Evolutionary conservation across 1,140 invertebrate genomes (phyloP), one percentile per base, ranked within the genome.

Genomic region (Micrasema minimum): DNA sequence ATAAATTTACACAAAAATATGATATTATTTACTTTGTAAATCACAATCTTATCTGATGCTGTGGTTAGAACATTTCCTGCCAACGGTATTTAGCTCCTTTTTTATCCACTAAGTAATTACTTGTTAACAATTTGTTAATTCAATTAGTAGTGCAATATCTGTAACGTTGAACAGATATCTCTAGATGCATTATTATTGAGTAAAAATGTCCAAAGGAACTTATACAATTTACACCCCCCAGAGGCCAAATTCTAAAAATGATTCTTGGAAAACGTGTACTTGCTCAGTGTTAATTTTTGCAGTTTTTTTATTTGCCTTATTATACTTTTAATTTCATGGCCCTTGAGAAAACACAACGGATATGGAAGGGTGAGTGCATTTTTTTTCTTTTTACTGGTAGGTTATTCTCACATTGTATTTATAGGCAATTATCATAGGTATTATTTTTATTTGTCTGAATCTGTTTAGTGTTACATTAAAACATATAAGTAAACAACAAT

Each of bases 221-320:
- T 71, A 71, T 38, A 55, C 62, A 7, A 22, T 71, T 12, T 53
- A 66, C 37, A 71, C 41, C 31, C 69, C 61, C 7, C 20, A 43
- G 18, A 23, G 18, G 14, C 35, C 61, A 18, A 57, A 48, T 45
- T 43, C 57, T 14, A 71, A 57, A 11, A 14, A 59, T 45, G 26
- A 62, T 22, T 22, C 48, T 23, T 71, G 69, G 69, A 71, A 66
- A 37, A 55, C 61, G 18, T 65, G 51, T 14, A 65, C 62, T 12
- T 71, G 69, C 35, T 31, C 69, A 16, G 5, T 71, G 11, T 38
- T 71, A 46, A 66, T 71, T 16, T 55, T 71, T 55, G 11, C 18
- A 1, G 61, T 43, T 35, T 55, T 71, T 41, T 71, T 35, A 65
- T 71, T 41, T 71, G 48, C 31, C 35, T 71, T n/a, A 55, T 71